A percentile compares a stretch with the other conserved stretches of the same genome.
Evolutionary conservation across 2,888 invertebrate species (phyloP).

Genomic region (Lobophora halterata): DNA sequence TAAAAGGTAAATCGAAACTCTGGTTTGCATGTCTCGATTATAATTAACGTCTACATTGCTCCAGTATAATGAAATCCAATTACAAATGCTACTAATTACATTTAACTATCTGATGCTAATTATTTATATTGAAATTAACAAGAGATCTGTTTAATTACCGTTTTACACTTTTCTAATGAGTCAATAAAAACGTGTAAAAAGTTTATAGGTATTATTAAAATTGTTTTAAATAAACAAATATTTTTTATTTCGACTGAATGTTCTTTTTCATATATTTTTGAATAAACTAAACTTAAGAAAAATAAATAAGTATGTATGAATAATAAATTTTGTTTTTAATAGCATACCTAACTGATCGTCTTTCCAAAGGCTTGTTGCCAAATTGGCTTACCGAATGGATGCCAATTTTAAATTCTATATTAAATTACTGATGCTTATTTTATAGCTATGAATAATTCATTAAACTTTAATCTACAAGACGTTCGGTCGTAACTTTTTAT

Average conservation of each 20-base stretch:
- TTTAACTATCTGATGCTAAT: neutral
- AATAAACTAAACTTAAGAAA: neutral
- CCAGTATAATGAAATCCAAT: constrained; percentile 1
- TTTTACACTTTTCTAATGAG: too few species aligned
- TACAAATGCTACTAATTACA: constrained; percentile 1
- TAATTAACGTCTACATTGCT: constrained; percentile 15
- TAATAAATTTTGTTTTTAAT: constrained; percentile 20
- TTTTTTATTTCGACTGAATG: too few species aligned
- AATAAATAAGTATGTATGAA: constrained; percentile 18
- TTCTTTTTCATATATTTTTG: too few species aligned
- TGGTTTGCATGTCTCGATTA: constrained; percentile 18
- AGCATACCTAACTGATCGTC: constrained; percentile 26
- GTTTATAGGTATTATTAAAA: too few species aligned
- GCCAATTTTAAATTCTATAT: constrained; percentile 44
- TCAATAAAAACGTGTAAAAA: too few species aligned
- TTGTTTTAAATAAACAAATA: too few species aligned
- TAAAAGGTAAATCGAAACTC: constrained; percentile 21
- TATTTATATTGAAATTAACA: too few species aligned
- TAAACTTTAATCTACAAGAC: constrained; percentile 37
- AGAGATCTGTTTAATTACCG: too few species aligned
- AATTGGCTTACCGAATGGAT: constrained; percentile 30
- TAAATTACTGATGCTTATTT: constrained; percentile 43
- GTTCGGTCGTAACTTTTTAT: constrained; percentile 33
- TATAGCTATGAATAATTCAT: constrained; percentile 46
- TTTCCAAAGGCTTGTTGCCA: constrained; percentile 31